Evolutionary conservation across 2,888 invertebrate genomes (phyloP).

Genomic region (Plebejus melissa): DNA sequence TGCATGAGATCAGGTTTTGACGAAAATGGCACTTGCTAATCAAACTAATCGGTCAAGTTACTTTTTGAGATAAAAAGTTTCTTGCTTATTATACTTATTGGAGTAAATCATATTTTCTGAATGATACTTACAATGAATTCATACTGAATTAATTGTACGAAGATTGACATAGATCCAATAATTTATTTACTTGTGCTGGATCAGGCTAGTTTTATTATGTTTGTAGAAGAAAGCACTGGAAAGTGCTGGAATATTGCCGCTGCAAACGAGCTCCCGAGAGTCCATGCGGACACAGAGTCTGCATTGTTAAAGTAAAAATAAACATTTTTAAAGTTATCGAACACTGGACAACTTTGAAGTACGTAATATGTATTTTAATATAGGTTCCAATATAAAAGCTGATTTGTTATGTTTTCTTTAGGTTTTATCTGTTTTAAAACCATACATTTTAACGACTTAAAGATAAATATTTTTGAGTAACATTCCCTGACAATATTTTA

Average conservation of each 20-base stretch:
- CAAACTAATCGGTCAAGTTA: too few species aligned
- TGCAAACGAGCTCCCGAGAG: background rate
- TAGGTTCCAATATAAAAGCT: too few species aligned
- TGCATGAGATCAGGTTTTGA: too few species aligned
- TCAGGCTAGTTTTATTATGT: background rate
- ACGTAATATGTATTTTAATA: too few species aligned
- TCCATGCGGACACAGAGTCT: background rate
- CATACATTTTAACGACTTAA: background rate
- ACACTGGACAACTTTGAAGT: background rate
- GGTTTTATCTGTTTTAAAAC: background rate
- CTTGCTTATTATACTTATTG: too few species aligned
- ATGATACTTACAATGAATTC: too few species aligned
- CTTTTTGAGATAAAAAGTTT: too few species aligned
- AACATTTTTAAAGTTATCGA: background rate
- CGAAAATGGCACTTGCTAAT: too few species aligned
- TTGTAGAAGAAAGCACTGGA: background rate
- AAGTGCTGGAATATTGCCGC: background rate
- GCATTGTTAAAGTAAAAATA: background rate
- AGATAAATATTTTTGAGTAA: background rate
- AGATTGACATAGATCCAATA: background rate
- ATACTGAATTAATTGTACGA: too few species aligned
- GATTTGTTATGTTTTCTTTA: background rate
- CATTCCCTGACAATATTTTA: too few species aligned
- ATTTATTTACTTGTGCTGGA: background rate
- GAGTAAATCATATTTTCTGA: too few species aligned